phyloP scores from a whole-genome alignment of 2,888 invertebrate genomes.

The Cheilosia scutellata region DNA sequence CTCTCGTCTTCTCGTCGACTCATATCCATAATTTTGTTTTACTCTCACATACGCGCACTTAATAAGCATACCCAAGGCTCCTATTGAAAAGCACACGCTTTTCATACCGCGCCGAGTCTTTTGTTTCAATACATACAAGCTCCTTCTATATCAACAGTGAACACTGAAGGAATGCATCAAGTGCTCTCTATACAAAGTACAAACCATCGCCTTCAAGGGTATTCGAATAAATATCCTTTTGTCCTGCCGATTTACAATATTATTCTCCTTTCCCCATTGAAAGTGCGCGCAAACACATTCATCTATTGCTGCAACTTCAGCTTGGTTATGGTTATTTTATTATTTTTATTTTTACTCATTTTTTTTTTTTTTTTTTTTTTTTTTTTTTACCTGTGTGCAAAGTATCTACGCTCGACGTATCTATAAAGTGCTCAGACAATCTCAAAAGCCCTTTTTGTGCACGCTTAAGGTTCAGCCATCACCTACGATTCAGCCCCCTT shows the following conservation, averaged over 20 bases:
- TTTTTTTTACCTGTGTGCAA: slow-evolving; percentile 45
- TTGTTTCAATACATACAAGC: slow-evolving; percentile 14
- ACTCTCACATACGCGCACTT: slow-evolving; percentile 31
- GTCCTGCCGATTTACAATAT: slow-evolving; percentile 73
- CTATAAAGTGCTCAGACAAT: slow-evolving; percentile 71
- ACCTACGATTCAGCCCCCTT: slow-evolving; percentile 10
- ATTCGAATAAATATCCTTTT: slow-evolving; percentile 74
- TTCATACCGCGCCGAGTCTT: slow-evolving; percentile 23
- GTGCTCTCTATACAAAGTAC: slow-evolving; percentile 44
- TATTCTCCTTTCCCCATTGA: slow-evolving; percentile 38
- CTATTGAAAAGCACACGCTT: slow-evolving; percentile 56
- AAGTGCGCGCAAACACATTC: not conserved
- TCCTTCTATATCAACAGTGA: too few relatives aligned
- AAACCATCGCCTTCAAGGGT: slow-evolving; percentile 68
- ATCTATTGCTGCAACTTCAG: not conserved
- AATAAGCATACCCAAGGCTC: slow-evolving; percentile 42
- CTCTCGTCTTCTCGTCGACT: slow-evolving; percentile 1
- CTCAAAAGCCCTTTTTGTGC: slow-evolving; percentile 67
- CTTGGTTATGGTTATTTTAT: slow-evolving; percentile 25
- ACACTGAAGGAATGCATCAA: slow-evolving; percentile 50
- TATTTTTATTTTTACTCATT: too few relatives aligned
- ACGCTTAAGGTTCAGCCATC: slow-evolving; percentile 65
- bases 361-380: not conserved
- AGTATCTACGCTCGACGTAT: slow-evolving; percentile 41
- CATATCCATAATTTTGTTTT: slow-evolving; percentile 31